A percentile compares a stretch with the other conserved stretches of the same genome.
phyloP scores from a whole-genome alignment of 2,797 vertebrate species.

The Hozukius guyotensis region DNA sequence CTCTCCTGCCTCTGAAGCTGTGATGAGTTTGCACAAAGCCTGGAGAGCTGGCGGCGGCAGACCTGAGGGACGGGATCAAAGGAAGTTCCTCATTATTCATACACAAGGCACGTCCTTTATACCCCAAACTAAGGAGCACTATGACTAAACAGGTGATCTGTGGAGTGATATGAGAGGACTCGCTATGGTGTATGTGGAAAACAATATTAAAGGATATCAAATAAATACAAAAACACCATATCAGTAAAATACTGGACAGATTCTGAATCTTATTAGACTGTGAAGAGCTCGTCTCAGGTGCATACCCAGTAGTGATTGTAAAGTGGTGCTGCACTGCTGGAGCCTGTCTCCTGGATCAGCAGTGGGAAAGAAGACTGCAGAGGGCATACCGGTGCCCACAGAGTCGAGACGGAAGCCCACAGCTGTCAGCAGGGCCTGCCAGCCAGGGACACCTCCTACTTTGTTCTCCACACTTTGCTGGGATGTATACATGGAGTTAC shows the following conservation, averaged over 20 bases:
- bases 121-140: not conserved
- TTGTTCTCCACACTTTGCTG: slow-evolving; percentile 99
- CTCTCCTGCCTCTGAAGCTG: slow-evolving; percentile 96
- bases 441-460: slow-evolving; percentile 94
- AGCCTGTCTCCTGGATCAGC: slow-evolving; percentile 94
- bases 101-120: slow-evolving; percentile 3
- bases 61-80: slow-evolving; percentile 81
- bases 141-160: not conserved
- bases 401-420: slow-evolving; percentile 97
- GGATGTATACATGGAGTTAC: slow-evolving; percentile 99
- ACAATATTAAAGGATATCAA: not conserved
- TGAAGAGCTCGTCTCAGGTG: not conserved
- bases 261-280: not conserved
- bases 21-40: slow-evolving; percentile 98
- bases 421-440: slow-evolving; percentile 95
- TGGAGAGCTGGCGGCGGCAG: slow-evolving; percentile 95
- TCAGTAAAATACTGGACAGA: not conserved
- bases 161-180: not conserved
- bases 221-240: not conserved
- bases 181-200: not conserved
- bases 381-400: slow-evolving; percentile 89
- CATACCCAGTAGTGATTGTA: slow-evolving; percentile 95
- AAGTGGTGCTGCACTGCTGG: slow-evolving; percentile 96
- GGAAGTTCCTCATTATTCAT: slow-evolving; percentile 45
- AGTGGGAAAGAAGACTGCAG: slow-evolving; percentile 97